Evolutionary conservation across 2,797 vertebrate genomes (phyloP).

Genomic region (Halcyon leucocephala): DNA sequence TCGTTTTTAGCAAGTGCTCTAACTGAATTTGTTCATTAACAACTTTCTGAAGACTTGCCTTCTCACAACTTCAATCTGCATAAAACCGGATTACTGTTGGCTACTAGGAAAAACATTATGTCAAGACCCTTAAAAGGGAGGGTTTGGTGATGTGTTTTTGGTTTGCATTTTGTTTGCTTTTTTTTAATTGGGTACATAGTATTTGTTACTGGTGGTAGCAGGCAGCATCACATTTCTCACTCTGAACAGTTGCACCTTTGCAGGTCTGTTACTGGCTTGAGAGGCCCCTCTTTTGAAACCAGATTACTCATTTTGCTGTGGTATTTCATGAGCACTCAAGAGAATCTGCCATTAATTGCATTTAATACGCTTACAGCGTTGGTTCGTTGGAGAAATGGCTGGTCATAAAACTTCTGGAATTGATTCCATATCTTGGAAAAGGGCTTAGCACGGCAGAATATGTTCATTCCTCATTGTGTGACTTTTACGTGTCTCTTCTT

Average conservation of each 20-base stretch:
- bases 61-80: neutral
- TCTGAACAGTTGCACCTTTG: neutral
- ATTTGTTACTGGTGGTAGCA: neutral
- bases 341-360: neutral
- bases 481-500: neutral
- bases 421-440: neutral
- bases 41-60: neutral
- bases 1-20: neutral
- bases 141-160: neutral
- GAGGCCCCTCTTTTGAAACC: neutral
- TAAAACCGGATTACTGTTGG: neutral
- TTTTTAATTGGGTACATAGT: neutral
- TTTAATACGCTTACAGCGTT: neutral
- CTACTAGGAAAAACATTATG: neutral
- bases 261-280: neutral
- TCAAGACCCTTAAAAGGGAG: neutral
- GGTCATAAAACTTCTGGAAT: conserved; percentile 29
- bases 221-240: neutral
- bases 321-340: neutral
- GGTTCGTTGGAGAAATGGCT: neutral
- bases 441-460: neutral
- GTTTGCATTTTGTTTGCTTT: neutral
- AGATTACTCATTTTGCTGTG: neutral
- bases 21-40: neutral
- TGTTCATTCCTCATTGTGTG: neutral